phyloP scores from a whole-genome alignment of 2,888 invertebrate species.

The Drosophila helvetica region DNA sequence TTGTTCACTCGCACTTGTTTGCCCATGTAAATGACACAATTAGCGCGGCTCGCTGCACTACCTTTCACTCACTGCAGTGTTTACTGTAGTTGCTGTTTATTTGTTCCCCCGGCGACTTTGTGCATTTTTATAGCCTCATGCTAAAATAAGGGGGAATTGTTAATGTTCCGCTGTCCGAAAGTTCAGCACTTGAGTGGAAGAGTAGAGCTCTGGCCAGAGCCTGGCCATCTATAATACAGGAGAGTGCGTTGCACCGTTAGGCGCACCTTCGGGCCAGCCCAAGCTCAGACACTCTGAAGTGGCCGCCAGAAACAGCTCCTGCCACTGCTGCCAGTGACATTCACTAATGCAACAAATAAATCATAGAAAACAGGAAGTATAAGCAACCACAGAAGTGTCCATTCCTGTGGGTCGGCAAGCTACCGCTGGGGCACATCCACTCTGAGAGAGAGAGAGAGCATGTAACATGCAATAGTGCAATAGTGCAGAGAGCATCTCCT shows the following conservation, averaged over 20 bases:
- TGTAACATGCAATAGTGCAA: not conserved
- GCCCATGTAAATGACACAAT: constrained; percentile 47
- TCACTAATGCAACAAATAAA: constrained; percentile 67
- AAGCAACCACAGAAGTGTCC: constrained; percentile 19
- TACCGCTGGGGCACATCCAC: not conserved
- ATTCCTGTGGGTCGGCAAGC: constrained; percentile 11
- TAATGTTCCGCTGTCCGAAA: constrained; percentile 46
- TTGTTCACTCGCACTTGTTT: constrained; percentile 39
- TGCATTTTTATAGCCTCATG: constrained; percentile 45
- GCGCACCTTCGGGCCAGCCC: constrained; percentile 8
- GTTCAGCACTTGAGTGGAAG: not conserved
- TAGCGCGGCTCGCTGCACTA: constrained; percentile 30
- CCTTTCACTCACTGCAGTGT: constrained; percentile 32
- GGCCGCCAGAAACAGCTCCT: constrained; percentile 25
- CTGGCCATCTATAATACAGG: constrained; percentile 31
- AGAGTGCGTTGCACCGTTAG: constrained; percentile 42
- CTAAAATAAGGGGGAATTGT: constrained; percentile 39
- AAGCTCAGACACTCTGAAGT: constrained; percentile 39
- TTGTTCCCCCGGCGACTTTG: constrained; percentile 18
- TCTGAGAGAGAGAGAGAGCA: not conserved
- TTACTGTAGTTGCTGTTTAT: constrained; percentile 45
- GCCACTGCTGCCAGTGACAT: constrained; percentile 42
- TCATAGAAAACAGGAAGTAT: constrained; percentile 44
- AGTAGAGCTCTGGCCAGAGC: not conserved
- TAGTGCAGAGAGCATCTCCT: constrained; percentile 2